Conservation (phyloP, 2,888 invertebrate genomes). For the Chrysomela aeneicollis region DNA sequence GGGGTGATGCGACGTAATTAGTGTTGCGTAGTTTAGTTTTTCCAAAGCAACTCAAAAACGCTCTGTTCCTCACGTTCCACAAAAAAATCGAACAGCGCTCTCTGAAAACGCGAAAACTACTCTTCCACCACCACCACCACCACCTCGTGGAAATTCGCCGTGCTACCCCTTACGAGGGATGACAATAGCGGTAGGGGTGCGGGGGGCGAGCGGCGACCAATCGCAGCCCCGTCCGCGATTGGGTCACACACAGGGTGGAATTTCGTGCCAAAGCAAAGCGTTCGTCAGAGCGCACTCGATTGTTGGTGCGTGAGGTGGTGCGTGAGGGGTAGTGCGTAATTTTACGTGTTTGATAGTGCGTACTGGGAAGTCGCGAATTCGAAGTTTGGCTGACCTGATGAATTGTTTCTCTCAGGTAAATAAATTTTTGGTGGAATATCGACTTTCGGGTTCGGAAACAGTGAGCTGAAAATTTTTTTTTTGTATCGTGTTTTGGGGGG, state of each 20-base stretch:
- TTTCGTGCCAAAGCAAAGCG: slow-evolving; percentile 44
- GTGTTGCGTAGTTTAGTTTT: too few relatives aligned
- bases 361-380: background rate
- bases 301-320: slow-evolving; percentile 42
- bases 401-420: background rate
- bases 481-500: too few relatives aligned
- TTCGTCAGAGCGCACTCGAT: slow-evolving; percentile 47
- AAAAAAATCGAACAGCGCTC: too few relatives aligned
- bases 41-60: too few relatives aligned
- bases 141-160: background rate
- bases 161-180: slow-evolving; percentile 23
- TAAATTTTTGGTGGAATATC: background rate
- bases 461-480: too few relatives aligned
- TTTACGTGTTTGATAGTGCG: background rate
- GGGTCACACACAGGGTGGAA: slow-evolving; percentile 57
- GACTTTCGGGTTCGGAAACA: too few relatives aligned
- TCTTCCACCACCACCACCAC: background rate
- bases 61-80: too few relatives aligned
- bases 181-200: slow-evolving; percentile 47
- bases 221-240: slow-evolving; percentile 54
- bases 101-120: background rate
- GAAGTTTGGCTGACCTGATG: background rate
- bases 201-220: slow-evolving; percentile 51
- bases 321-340: slow-evolving; percentile 40
- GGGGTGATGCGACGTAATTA: too few relatives aligned